phyloP scores from a whole-genome alignment of 2,797 vertebrate species.

The Manis pentadactyla region DNA sequence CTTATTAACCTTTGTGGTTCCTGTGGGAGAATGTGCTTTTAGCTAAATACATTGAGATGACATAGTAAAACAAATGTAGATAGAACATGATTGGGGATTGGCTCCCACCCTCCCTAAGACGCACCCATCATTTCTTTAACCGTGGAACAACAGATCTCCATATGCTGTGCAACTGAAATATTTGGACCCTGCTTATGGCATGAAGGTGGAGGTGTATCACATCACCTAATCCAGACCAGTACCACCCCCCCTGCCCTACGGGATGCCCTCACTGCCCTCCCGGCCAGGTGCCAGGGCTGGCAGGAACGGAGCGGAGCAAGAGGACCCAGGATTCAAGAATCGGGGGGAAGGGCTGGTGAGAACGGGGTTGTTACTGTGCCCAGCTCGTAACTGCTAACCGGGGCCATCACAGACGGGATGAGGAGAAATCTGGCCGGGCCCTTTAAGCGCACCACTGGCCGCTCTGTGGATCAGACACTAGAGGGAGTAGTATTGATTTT shows the following conservation, averaged over 20 bases:
- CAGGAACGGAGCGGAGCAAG: background rate
- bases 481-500: background rate
- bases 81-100: background rate
- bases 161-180: background rate
- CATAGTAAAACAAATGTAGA: background rate
- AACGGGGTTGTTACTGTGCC: background rate
- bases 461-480: background rate
- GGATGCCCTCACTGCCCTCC: background rate
- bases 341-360: background rate
- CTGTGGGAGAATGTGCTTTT: background rate
- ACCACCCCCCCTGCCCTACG: background rate
- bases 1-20: background rate
- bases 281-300: background rate
- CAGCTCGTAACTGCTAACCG: background rate
- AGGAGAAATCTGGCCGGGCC: background rate
- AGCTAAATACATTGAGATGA: background rate
- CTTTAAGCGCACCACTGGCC: background rate
- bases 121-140: background rate
- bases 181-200: background rate
- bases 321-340: background rate
- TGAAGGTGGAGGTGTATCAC: background rate
- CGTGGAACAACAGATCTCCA: rapidly evolving
- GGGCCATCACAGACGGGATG: background rate
- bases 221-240: background rate
- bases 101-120: background rate